These are phyloP conservation scores for Actinostola sp. DNA, from an alignment of 92 coral and sea anemone genomes.

Conservation along the genomic window DNA sequence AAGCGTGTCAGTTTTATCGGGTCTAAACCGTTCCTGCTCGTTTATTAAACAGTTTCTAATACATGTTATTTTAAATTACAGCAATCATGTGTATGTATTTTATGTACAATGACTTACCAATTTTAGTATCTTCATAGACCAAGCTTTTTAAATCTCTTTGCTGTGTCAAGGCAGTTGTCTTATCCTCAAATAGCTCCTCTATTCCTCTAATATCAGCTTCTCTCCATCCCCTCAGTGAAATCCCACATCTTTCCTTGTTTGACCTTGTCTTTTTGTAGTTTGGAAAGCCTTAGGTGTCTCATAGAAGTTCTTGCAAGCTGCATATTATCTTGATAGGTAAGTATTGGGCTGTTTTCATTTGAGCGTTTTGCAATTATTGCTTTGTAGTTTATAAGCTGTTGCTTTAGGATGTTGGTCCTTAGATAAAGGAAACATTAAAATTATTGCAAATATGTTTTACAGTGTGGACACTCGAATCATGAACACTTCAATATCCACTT, in stretches of 20 bases:
- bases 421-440: background rate
- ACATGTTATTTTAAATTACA: no score
- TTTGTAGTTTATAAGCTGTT: constrained; percentile 40
- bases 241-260: constrained; percentile 46
- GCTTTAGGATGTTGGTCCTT: constrained; percentile 28
- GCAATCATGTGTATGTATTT: no score
- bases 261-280: constrained; percentile 34
- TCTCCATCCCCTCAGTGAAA: constrained; percentile 44
- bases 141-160: constrained; percentile 28
- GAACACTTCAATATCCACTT: no score
- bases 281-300: constrained; percentile 52
- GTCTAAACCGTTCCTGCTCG: no score
- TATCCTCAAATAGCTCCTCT: constrained; percentile 28
- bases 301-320: constrained; percentile 42
- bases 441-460: background rate
- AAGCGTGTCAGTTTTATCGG: no score
- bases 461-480: no score
- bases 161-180: constrained; percentile 12
- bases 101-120: no score
- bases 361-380: constrained; percentile 14
- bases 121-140: constrained; percentile 32
- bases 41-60: no score
- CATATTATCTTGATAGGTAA: constrained; percentile 55
- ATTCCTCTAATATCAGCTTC: constrained; percentile 39
- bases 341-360: constrained; percentile 12